Conservation (phyloP, 2,113 vertebrate species). For the Rhea americana region DNA sequence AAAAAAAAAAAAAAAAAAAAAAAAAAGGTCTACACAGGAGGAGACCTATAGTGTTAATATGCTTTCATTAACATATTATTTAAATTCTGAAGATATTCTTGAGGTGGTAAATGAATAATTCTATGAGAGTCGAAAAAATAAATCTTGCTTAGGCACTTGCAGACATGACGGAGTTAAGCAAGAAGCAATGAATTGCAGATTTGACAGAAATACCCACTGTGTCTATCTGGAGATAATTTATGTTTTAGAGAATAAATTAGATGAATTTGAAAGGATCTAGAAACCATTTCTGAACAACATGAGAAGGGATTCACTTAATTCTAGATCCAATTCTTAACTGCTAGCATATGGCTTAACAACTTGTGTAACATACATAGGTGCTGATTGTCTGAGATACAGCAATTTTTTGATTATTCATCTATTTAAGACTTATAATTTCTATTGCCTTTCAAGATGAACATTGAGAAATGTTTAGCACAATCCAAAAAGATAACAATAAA, state of each 20-base stretch:
- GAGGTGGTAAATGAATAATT: neutral
- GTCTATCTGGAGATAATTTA: neutral
- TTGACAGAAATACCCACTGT: neutral
- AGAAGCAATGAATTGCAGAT: neutral
- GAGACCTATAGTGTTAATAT: neutral
- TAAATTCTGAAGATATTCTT: neutral
- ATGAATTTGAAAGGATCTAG: neutral
- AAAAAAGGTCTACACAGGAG: neutral
- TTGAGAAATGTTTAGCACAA: neutral
- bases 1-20: neutral
- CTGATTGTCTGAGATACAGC: neutral
- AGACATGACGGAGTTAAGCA: neutral
- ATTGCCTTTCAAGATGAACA: neutral
- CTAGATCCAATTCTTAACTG: neutral
- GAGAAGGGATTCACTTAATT: neutral
- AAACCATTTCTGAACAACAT: neutral
- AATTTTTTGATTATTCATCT: neutral
- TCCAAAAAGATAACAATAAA: neutral
- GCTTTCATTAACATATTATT: neutral
- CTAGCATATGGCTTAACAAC: neutral
- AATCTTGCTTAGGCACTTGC: neutral
- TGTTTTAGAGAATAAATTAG: neutral
- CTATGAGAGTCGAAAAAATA: neutral
- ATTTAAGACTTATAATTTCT: neutral
- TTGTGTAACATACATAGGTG: neutral